phyloP scores from a whole-genome alignment of 2,797 vertebrate genomes.

The Ibycter americanus region DNA sequence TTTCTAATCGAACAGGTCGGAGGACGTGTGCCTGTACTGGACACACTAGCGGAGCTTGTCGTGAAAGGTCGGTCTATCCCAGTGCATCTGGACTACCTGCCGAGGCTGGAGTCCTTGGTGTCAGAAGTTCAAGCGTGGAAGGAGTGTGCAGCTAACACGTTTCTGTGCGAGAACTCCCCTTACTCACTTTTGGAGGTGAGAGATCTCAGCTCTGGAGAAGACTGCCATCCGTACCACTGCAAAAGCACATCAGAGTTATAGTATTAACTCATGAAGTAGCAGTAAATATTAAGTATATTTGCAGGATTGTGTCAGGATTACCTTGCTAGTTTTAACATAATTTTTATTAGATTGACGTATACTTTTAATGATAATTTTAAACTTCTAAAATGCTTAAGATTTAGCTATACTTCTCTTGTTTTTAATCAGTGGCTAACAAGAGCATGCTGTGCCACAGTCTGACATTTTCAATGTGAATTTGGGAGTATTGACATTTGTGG shows the following conservation, averaged over 20 bases:
- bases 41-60: slow-evolving; percentile 89
- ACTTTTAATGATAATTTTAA: not conserved
- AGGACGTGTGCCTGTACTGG: slow-evolving; percentile 90
- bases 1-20: slow-evolving; percentile 76
- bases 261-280: not conserved
- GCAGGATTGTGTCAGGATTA: not conserved
- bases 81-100: slow-evolving; percentile 86
- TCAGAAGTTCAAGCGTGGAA: slow-evolving; percentile 92
- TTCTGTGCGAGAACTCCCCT: slow-evolving; percentile 87
- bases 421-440: not conserved
- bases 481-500: not conserved
- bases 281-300: not conserved
- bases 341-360: not conserved
- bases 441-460: not conserved
- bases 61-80: slow-evolving; percentile 88
- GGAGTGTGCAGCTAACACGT: slow-evolving; percentile 91
- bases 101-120: slow-evolving; percentile 87
- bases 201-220: not conserved
- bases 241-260: not conserved
- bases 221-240: not conserved
- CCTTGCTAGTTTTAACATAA: not conserved
- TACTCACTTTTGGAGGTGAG: slow-evolving; percentile 93
- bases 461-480: not conserved
- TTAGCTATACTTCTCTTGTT: not conserved
- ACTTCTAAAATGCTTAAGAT: not conserved